Evolutionary conservation across 2,888 invertebrate species (phyloP).

Genomic region (Mycogona germanica): DNA sequence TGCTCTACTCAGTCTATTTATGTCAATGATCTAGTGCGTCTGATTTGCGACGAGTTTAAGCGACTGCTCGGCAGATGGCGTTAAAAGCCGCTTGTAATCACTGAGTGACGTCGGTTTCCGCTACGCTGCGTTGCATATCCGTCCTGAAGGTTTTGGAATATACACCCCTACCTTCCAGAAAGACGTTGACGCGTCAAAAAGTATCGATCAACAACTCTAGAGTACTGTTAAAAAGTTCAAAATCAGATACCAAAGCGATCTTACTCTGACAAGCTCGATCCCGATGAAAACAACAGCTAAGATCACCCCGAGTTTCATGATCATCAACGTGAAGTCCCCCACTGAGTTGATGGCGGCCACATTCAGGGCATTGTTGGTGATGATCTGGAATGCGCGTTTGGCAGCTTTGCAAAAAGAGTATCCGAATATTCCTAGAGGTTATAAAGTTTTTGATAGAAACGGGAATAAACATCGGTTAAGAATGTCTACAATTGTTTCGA

Average conservation of each 20-base stretch:
- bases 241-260: too few relatives aligned
- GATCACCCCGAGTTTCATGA: conserved; percentile 53
- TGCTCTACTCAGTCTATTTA: too few relatives aligned
- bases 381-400: conserved; percentile 45
- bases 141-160: too few relatives aligned
- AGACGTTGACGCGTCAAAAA: background rate
- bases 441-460: too few relatives aligned
- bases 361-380: conserved; percentile 49
- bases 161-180: too few relatives aligned
- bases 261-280: conserved; percentile 45
- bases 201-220: conserved; percentile 4
- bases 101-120: too few relatives aligned
- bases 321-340: conserved; percentile 56
- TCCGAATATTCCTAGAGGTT: conserved; percentile 46
- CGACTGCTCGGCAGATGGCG: too few relatives aligned
- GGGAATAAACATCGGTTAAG: background rate
- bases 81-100: background rate
- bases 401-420: conserved; percentile 50
- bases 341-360: conserved; percentile 58
- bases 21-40: too few relatives aligned
- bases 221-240: too few relatives aligned
- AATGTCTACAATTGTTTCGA: too few relatives aligned
- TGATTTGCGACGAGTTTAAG: too few relatives aligned
- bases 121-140: too few relatives aligned
- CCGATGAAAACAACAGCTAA: conserved; percentile 48